A percentile compares a stretch with the other conserved stretches of the same genome.
phyloP scores from a whole-genome alignment of 2,888 invertebrate genomes.

The Nymphalis polychloros region DNA sequence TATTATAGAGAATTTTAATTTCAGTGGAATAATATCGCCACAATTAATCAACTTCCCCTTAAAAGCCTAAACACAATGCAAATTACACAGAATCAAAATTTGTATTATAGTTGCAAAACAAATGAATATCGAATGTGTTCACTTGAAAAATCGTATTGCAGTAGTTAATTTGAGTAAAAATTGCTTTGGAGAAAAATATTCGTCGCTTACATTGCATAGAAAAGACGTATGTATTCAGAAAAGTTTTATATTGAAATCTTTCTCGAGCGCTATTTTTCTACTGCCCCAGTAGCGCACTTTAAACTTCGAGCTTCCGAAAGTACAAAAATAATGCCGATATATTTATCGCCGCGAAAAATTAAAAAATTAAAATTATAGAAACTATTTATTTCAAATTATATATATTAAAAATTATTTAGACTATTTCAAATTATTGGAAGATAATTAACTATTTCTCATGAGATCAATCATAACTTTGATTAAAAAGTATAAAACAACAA shows the following conservation, averaged over 20 bases:
- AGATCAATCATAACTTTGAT: too few relatives aligned
- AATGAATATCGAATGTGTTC: too few relatives aligned
- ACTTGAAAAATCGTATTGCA: neutral
- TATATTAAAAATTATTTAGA: too few relatives aligned
- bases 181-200: neutral
- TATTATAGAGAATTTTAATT: slow-evolving; percentile 20
- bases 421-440: too few relatives aligned
- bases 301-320: slow-evolving; percentile 29
- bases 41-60: neutral
- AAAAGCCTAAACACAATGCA: too few relatives aligned
- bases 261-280: slow-evolving; percentile 27
- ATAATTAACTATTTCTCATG: too few relatives aligned
- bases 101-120: too few relatives aligned
- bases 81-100: too few relatives aligned
- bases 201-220: neutral
- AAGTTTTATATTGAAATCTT: slow-evolving; percentile 26
- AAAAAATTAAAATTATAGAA: slow-evolving; percentile 23
- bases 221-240: slow-evolving; percentile 17
- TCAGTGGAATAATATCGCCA: slow-evolving; percentile 5
- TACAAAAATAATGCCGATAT: slow-evolving; percentile 27
- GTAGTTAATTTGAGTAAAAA: neutral
- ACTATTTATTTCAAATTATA: too few relatives aligned
- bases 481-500: too few relatives aligned
- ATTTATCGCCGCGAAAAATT: slow-evolving; percentile 29
- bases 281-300: slow-evolving; percentile 33